Evolutionary conservation across 2,888 invertebrate genomes (phyloP), one percentile per base, ranked within the genome.

Genomic region (Timema podura): DNA sequence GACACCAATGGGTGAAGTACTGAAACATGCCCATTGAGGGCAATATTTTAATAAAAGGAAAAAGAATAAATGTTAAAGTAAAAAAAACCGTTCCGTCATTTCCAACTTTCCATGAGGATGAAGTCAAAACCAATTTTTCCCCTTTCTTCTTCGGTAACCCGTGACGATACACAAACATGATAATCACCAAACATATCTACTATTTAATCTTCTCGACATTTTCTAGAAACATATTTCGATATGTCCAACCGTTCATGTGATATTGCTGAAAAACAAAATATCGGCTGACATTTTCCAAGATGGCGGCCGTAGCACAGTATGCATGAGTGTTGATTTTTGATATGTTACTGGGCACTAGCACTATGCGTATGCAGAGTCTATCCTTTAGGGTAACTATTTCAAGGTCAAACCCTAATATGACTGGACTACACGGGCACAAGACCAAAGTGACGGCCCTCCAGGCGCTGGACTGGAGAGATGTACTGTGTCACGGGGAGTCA

Each of bases 321-420:
- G 10, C 13, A 61, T 45, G 13, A 7, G 13, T 16, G 15, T 61
- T 61, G 61, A 61, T 61, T 61, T 61, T 61, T 6, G 6, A 15
- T 61, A 61, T 61, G 61, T 61, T 61, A 61, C 6, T 61, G 30
- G 30, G 16, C 7, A 61, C 61, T 61, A 16, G 16, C 5, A 13
- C 61, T 61, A 16, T 61, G 61, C 61, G 45, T 61, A 61, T 15
- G 16, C 61, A 11, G n/a, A 61, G 61, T 61, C 16, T 61, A 9
- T 16, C 61, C 13, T 15, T 16, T 13, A 61, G 44, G 61, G 61
- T 15, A 61, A 61, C 45, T 61, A 11, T 61, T 61, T 15, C n/a
- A 13, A 30, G 3, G 30, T 30, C 30, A 30, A 13, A 51, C 11
- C 61, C 5, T 61, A 61, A 15, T 61, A 61, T 61, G 9, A 16